Evolutionary conservation across 2,797 vertebrate genomes (phyloP).

Genomic region (Acipenser transmontanus): DNA sequence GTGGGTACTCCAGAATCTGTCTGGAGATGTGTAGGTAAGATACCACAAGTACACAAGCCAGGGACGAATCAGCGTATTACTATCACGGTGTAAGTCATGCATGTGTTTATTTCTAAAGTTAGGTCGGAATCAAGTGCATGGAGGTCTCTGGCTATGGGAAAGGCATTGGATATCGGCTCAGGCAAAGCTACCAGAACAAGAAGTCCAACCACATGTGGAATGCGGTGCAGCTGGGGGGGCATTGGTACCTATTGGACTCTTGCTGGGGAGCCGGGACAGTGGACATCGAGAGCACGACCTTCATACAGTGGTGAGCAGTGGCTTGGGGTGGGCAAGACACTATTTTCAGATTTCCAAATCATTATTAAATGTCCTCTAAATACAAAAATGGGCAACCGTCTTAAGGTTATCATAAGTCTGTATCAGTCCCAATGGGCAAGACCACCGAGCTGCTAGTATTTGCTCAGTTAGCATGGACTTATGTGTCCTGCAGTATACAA

Average conservation of each 20-base stretch:
- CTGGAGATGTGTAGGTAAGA: slow-evolving; percentile 69
- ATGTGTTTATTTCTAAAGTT: slow-evolving; percentile 38
- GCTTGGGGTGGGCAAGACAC: not conserved
- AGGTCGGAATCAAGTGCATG: slow-evolving; percentile 56
- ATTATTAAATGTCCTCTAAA: not conserved
- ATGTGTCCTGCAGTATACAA: too few species aligned
- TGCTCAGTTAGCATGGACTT: too few species aligned
- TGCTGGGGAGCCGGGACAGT: slow-evolving; percentile 74
- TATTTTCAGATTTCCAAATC: too few species aligned
- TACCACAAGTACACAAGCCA: too few species aligned
- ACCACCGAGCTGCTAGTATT: too few species aligned
- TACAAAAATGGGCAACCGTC: not conserved
- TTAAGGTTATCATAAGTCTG: too few species aligned
- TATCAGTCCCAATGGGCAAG: too few species aligned
- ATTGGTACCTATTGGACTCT: slow-evolving; percentile 68
- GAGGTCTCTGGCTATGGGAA: slow-evolving; percentile 63
- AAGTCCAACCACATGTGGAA: slow-evolving; percentile 77
- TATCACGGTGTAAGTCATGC: too few species aligned
- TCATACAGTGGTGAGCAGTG: slow-evolving; percentile 59
- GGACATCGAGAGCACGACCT: slow-evolving; percentile 54
- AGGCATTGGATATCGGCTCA: slow-evolving; percentile 51
- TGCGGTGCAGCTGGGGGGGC: slow-evolving; percentile 50
- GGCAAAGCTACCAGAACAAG: slow-evolving; percentile 49
- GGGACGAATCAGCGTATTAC: too few species aligned
- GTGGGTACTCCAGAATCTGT: slow-evolving; percentile 63